Conservation (phyloP, 30 jellyfish, hydroid and myxozoan species). For the Aurelia sp. region DNA sequence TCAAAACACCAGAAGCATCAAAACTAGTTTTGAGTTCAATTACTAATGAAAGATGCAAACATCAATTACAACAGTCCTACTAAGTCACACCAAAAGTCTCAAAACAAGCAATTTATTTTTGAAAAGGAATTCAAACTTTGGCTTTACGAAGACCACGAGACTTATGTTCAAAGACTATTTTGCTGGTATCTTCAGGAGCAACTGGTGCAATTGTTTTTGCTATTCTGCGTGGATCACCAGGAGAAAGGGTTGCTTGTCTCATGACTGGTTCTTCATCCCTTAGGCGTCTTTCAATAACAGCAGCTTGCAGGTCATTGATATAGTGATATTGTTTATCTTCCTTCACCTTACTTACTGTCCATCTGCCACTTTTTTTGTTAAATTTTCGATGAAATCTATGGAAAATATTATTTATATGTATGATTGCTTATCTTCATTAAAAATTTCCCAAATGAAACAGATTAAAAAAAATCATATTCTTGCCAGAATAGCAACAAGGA, state of each 20-base stretch:
- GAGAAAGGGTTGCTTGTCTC: neutral
- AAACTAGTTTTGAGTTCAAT: too few relatives aligned
- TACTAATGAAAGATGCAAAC: too few relatives aligned
- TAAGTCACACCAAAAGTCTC: too few relatives aligned
- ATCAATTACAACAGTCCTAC: too few relatives aligned
- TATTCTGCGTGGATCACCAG: neutral
- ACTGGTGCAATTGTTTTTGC: neutral
- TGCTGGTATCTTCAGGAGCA: neutral
- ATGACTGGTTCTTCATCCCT: neutral
- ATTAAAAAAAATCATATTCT: too few relatives aligned
- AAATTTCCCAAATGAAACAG: too few relatives aligned
- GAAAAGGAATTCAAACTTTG: too few relatives aligned
- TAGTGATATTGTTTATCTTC: neutral
- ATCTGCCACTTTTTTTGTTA: neutral
- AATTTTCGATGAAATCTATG: constrained; percentile 5
- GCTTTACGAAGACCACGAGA: neutral
- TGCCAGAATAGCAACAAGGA: too few relatives aligned
- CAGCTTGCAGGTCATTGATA: neutral
- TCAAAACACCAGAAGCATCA: too few relatives aligned
- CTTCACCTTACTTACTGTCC: neutral
- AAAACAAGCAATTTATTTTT: too few relatives aligned
- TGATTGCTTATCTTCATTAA: neutral
- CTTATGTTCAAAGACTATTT: neutral
- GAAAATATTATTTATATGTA: too few relatives aligned
- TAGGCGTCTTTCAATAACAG: neutral